Evolutionary conservation across 37 sponge, comb jelly and placozoan genomes (phyloP).

Genomic region (Tethya wilhelma): DNA sequence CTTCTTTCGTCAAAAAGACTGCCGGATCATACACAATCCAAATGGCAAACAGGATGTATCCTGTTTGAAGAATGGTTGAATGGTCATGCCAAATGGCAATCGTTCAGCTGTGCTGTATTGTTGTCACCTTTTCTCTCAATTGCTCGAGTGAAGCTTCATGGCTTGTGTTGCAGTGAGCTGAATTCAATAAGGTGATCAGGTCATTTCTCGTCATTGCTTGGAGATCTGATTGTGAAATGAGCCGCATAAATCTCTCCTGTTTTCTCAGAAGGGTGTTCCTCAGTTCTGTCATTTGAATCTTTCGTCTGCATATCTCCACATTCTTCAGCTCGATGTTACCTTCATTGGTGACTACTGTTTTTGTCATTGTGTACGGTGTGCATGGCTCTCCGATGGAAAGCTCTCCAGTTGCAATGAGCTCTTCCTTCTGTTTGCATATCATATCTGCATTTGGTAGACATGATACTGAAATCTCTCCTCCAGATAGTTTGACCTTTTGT

Average conservation of each 20-base stretch:
- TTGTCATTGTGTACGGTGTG: not conserved
- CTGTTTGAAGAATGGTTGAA: slow-evolving; percentile 10
- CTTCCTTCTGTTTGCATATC: not conserved
- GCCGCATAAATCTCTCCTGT: slow-evolving; percentile 16
- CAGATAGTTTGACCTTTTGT: not conserved
- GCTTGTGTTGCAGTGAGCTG: no score
- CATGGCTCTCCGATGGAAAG: slow-evolving; percentile 7
- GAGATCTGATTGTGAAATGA: no score
- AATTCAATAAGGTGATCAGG: no score
- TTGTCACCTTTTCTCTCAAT: slow-evolving; percentile 4
- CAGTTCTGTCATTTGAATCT: slow-evolving; percentile 27
- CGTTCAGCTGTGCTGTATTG: slow-evolving; percentile 7
- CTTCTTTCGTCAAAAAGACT: slow-evolving; percentile 5
- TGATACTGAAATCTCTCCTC: slow-evolving; percentile 17
- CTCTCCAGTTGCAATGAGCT: not conserved
- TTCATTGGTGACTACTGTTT: not conserved
- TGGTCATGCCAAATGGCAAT: slow-evolving; percentile 45
- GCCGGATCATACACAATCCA: slow-evolving; percentile 21
- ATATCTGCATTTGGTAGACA: not conserved
- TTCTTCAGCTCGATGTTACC: not conserved
- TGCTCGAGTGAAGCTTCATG: slow-evolving; percentile 10
- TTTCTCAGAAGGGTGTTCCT: slow-evolving; percentile 11
- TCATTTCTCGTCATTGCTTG: no score
- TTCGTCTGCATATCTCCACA: slow-evolving; percentile 6
- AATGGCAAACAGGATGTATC: slow-evolving; percentile 33